Evolutionary conservation across 2,113 vertebrate species (phyloP), one percentile per base, ranked within the genome.

Genomic region (Catharus fuscescens): DNA sequence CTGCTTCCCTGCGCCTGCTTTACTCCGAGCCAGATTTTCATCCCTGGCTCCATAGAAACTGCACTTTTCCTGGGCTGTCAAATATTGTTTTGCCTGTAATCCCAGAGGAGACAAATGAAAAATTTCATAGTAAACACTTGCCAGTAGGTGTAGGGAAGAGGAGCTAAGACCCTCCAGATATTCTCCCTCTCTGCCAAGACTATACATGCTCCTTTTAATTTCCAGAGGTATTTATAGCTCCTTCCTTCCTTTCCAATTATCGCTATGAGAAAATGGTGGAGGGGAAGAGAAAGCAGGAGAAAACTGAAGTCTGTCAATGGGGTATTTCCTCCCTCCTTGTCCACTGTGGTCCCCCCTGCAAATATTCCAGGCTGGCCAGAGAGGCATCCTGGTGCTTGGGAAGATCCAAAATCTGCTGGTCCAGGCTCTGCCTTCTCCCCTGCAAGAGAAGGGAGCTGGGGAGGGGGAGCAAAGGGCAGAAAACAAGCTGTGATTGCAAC

Each of bases 181-280:
- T 80, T 84, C 62, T 73, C 32, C n/a, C 29, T 82, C 80, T 67
- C 86, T 26, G 29, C 83, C 91, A 76, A 92, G 89, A 67, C 91
- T 53, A 1, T 57, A 79, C 77, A 31, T 0, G 23, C 42, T 81
- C 50, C 66, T 87, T 91, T 95, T 91, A 72, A 95, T 95, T 96
- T 92, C 73, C 31, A 61, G 78, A 67, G 54, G 57, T 87, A 92
- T 93, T 91, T 95, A 65, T 91, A 93, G 84, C 61, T 84, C 91
- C 73, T 86, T 89, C 92, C 60, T 92, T 66, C 83, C 53, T 80
- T 86, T 54, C 53, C 86, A 76, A 36, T 96, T 91, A 93, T 69
- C 5, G 0, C 69, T 45, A 15, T 6, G 89, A 89, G 70, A 67
- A 90, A 69, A 90, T 5, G 2, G 44, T 44, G 77, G 66, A 64